Conservation (phyloP, 2,797 vertebrate genomes). For the Sardinella longiceps region DNA sequence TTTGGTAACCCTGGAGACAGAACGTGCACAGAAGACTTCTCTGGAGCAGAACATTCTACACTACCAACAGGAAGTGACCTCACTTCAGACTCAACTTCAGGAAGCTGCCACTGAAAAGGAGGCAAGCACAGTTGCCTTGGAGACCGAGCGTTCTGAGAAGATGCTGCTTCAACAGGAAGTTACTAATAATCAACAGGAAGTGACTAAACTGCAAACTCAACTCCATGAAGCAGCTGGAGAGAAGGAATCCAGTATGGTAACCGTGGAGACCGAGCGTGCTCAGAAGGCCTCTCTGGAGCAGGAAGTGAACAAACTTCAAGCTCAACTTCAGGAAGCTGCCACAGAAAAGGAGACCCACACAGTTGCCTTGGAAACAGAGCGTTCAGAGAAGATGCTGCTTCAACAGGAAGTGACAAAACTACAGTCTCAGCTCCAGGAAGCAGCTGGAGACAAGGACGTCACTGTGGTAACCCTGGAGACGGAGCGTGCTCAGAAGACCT, state of each 20-base stretch:
- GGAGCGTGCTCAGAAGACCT: slow-evolving; percentile 25
- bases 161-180: slow-evolving; percentile 70
- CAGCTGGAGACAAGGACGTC: background rate
- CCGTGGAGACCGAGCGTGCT: background rate
- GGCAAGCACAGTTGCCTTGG: background rate
- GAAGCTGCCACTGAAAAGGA: background rate
- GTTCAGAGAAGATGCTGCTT: background rate
- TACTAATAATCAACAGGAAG: slow-evolving; percentile 40
- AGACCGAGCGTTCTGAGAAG: slow-evolving; percentile 23
- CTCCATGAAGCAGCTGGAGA: slow-evolving; percentile 50
- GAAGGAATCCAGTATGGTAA: background rate
- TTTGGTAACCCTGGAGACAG: background rate
- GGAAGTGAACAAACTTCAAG: slow-evolving; percentile 60
- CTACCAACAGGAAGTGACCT: background rate
- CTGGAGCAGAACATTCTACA: background rate
- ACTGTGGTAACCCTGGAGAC: background rate
- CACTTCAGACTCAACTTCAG: background rate
- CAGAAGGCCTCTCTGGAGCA: slow-evolving; percentile 65
- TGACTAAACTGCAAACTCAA: slow-evolving; percentile 63
- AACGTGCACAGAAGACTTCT: slow-evolving; percentile 20
- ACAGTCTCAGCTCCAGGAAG: slow-evolving; percentile 37
- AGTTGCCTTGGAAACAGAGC: background rate
- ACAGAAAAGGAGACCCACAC: slow-evolving; percentile 27
- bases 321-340: slow-evolving; percentile 63
- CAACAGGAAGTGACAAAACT: slow-evolving; percentile 43